Conservation (phyloP, 2,797 vertebrate species). For the Crenuchus spilurus region DNA sequence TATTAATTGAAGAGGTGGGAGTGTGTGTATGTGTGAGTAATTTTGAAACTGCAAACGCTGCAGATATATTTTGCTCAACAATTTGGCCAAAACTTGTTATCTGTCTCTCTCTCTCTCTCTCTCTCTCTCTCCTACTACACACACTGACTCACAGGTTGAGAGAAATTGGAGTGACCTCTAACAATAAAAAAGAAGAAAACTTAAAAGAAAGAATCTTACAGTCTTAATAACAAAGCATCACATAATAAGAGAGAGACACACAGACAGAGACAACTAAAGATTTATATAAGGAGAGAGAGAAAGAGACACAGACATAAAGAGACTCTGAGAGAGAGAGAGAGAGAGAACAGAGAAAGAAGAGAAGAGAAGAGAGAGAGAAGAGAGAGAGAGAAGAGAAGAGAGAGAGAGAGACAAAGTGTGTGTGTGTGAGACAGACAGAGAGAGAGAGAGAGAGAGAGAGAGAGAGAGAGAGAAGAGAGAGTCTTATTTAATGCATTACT, state of each 20-base stretch:
- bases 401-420: background rate
- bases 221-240: conserved; percentile 52
- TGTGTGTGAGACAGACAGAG: too few relatives aligned
- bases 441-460: conserved; percentile 4
- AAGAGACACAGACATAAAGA: conserved; percentile 5
- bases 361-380: background rate
- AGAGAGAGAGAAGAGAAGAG: conserved; percentile 17
- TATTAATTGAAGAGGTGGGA: conserved; percentile 15
- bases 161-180: conserved; percentile 43
- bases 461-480: conserved; percentile 11
- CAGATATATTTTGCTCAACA: conserved; percentile 29
- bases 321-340: background rate
- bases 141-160: conserved; percentile 14
- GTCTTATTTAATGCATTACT: conserved; percentile 40
- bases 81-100: background rate
- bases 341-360: background rate
- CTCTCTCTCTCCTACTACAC: background rate
- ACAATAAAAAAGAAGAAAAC: conserved; percentile 42
- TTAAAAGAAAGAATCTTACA: conserved; percentile 46
- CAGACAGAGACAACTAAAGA: background rate
- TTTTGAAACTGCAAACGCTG: conserved; percentile 29
- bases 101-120: background rate
- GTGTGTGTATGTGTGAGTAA: conserved; percentile 19
- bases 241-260: conserved; percentile 42
- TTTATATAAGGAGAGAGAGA: too few relatives aligned